phyloP scores from a whole-genome alignment of 2,113 vertebrate species.

The Thamnophis sirtalis region DNA sequence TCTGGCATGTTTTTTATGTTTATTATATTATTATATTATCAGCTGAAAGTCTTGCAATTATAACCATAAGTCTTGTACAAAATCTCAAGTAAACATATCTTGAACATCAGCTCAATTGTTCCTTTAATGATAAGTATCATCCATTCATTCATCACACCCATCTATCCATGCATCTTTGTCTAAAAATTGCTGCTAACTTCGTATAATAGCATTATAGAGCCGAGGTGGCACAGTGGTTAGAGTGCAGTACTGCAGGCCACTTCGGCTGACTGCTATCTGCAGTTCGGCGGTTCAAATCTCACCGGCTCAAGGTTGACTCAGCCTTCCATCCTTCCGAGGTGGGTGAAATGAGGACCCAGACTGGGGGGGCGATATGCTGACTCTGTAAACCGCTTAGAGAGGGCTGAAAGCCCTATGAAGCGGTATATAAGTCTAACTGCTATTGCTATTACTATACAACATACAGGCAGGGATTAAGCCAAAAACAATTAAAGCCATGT shows the following conservation, averaged over 20 bases:
- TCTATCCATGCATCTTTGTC: background rate
- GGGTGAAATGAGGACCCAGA: no score
- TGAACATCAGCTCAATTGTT: background rate
- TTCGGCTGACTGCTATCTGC: no score
- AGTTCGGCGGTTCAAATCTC: no score
- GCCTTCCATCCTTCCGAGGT: no score
- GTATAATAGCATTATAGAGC: background rate
- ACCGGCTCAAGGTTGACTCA: no score
- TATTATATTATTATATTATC: background rate
- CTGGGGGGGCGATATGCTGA: no score
- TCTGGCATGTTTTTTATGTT: background rate
- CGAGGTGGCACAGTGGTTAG: no score
- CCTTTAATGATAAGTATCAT: background rate
- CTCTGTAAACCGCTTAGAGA: no score
- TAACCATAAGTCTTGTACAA: background rate
- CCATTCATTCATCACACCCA: background rate
- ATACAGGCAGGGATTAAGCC: background rate
- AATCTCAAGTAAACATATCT: background rate
- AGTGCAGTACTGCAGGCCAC: no score
- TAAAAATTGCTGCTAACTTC: background rate
- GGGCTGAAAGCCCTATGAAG: no score
- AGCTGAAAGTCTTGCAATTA: background rate
- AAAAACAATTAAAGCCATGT: background rate
- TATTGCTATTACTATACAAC: no score
- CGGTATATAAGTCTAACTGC: no score